Conservation (phyloP, 2,888 invertebrate genomes). For the Synergus gifuensis region DNA sequence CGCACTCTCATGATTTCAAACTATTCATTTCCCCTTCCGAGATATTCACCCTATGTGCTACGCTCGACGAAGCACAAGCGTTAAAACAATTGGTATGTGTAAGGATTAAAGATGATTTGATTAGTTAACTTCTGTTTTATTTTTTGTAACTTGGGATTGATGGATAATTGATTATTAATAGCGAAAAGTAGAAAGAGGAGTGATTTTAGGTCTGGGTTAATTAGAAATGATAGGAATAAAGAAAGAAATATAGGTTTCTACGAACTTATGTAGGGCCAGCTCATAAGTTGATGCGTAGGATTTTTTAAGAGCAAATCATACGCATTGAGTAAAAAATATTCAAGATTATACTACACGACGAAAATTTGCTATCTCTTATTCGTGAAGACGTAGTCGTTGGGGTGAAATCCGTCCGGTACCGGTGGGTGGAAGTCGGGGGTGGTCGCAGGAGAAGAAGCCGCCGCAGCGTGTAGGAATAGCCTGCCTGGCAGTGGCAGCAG, state of each 20-base stretch:
- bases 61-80: neutral
- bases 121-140: neutral
- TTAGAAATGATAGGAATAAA: no score
- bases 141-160: neutral
- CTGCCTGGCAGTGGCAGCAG: constrained; percentile 63
- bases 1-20: constrained; percentile 12
- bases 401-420: constrained; percentile 61
- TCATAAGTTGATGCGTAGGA: no score
- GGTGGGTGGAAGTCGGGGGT: constrained; percentile 55
- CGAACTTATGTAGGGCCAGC: no score
- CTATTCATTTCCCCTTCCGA: constrained; percentile 14
- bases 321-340: constrained; percentile 37
- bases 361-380: constrained; percentile 68
- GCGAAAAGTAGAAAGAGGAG: no score
- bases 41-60: neutral
- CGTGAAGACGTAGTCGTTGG: constrained; percentile 61
- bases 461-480: constrained; percentile 60
- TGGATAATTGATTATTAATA: neutral
- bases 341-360: constrained; percentile 63
- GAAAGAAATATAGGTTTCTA: no score
- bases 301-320: no score
- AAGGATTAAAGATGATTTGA: neutral
- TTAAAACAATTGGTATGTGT: constrained; percentile 26
- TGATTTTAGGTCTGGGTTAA: no score
- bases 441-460: constrained; percentile 65